phyloP scores from a whole-genome alignment of 2,888 invertebrate species.

The Sesia bembeciformis region DNA sequence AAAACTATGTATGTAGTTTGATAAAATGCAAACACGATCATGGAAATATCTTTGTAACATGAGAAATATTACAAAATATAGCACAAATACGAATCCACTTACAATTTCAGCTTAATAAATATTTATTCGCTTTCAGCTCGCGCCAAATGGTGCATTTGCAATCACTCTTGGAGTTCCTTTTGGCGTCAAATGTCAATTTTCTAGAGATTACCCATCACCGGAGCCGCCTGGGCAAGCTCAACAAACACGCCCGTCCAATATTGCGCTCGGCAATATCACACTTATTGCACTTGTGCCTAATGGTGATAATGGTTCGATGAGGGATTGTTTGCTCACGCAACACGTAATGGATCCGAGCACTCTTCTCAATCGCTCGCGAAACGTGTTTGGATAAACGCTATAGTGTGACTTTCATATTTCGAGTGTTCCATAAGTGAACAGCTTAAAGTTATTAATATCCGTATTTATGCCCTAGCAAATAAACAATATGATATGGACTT shows the following conservation, averaged over 20 bases:
- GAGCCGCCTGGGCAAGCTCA: conserved; percentile 29
- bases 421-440: conserved; percentile 6
- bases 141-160: conserved; percentile 44
- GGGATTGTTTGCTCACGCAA: conserved; percentile 46
- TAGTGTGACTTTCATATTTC: conserved; percentile 55
- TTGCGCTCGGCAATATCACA: conserved; percentile 18
- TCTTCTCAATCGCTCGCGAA: conserved; percentile 58
- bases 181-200: conserved; percentile 64
- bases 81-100: conserved; percentile 27
- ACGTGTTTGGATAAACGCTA: conserved; percentile 63
- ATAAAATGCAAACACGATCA: too few species aligned
- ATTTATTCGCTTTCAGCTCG: conserved; percentile 41
- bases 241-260: conserved; percentile 23
- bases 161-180: conserved; percentile 38
- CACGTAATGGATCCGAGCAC: conserved; percentile 58
- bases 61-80: background rate
- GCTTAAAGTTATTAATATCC: background rate
- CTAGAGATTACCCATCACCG: conserved; percentile 48
- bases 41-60: too few species aligned
- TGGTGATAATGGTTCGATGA: conserved; percentile 34
- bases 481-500: too few species aligned
- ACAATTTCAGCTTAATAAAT: conserved; percentile 42
- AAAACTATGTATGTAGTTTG: too few species aligned
- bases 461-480: too few species aligned
- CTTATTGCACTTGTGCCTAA: conserved; percentile 26